A percentile compares a stretch with the other conserved stretches of the same genome.
phyloP scores from a whole-genome alignment of 2,888 invertebrate genomes.

The Chrysotoxum bicinctum region DNA sequence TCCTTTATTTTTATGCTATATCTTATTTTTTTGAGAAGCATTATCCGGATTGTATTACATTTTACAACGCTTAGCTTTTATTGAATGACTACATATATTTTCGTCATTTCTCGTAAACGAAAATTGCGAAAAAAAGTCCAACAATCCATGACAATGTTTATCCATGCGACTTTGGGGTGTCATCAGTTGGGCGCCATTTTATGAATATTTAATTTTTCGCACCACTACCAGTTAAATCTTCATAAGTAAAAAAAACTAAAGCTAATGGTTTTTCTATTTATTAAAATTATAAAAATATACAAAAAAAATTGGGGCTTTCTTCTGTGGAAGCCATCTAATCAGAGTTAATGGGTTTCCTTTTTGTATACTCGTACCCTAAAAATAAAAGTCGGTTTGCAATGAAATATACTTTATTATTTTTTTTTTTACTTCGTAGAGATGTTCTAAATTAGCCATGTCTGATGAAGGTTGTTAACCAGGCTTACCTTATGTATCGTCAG shows the following conservation, averaged over 20 bases:
- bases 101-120: conserved; percentile 2
- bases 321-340: conserved; percentile 6
- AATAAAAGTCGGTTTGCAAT: neutral
- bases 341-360: neutral
- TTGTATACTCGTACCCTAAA: neutral
- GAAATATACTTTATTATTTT: neutral
- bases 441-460: neutral
- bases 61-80: conserved; percentile 54
- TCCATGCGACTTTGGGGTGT: conserved; percentile 33
- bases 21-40: conserved; percentile 26
- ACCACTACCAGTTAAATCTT: conserved; percentile 14
- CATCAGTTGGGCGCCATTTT: conserved; percentile 49
- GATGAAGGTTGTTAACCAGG: neutral
- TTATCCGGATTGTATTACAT: conserved; percentile 56
- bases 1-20: conserved; percentile 23
- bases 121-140: neutral
- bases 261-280: conserved; percentile 26
- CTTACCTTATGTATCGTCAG: neutral
- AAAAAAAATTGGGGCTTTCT: neutral
- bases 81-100: conserved; percentile 7
- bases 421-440: neutral
- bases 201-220: conserved; percentile 34
- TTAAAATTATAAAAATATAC: neutral
- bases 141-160: conserved; percentile 54
- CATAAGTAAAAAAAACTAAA: conserved; percentile 1